These are phyloP conservation scores for Brachionus manjavacas DNA, from an alignment of 1,140 invertebrate species.

Conservation along the genomic window DNA sequence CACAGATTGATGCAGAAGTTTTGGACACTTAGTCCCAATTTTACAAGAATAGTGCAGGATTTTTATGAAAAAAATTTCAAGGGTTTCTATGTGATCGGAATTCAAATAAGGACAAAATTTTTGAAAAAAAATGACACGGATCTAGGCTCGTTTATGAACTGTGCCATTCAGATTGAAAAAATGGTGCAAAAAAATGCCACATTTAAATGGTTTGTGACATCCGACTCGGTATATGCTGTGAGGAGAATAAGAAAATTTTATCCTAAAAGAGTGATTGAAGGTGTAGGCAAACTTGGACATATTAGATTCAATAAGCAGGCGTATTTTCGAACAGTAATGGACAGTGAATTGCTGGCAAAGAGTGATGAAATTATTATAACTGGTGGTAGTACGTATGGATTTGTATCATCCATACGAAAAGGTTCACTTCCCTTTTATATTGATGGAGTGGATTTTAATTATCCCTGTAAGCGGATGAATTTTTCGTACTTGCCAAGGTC, in stretches of 20 bases:
- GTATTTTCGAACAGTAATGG: not conserved
- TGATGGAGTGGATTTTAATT: not conserved
- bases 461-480: not conserved
- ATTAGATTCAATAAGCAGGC: not conserved
- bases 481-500: not conserved
- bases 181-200: not conserved
- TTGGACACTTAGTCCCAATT: not conserved
- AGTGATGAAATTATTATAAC: not conserved
- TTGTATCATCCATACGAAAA: not conserved
- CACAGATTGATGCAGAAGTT: not conserved
- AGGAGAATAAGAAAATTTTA: not conserved
- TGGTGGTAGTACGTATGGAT: slow-evolving; percentile 1
- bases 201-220: slow-evolving; percentile 10
- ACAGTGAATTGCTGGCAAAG: not conserved
- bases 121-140: slow-evolving; percentile 5
- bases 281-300: not conserved
- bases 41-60: not conserved
- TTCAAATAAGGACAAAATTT: slow-evolving; percentile 14
- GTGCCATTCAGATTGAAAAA: not conserved
- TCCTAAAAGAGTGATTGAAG: not conserved
- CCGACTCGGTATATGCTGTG: not conserved
- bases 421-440: slow-evolving; percentile 4
- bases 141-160: not conserved
- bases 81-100: not conserved
- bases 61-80: slow-evolving; percentile 2